Percentiles rank a stretch among this genome's conserved stretches.
Evolutionary conservation across 2,888 invertebrate genomes (phyloP).

Genomic region (Sarcophaga rosellei): DNA sequence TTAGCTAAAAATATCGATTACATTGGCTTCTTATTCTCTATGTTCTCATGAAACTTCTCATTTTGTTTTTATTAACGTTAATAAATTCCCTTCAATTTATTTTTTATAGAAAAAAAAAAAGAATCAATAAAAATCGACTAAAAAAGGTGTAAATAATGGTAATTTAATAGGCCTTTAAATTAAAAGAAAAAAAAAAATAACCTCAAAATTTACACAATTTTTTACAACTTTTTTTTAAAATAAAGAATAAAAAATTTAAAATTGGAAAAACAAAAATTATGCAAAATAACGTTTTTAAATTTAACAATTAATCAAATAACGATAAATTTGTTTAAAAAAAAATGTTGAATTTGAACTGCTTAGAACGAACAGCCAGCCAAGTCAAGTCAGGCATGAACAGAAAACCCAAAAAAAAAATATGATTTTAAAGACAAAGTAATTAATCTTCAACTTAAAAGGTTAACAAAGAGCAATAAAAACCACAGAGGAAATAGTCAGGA

Average conservation of each 20-base stretch:
- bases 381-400: no score
- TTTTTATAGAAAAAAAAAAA: no score
- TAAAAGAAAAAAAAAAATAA: neutral
- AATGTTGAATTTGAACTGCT: neutral
- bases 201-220: no score
- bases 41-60: neutral
- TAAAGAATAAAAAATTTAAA: neutral
- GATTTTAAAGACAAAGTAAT: constrained; percentile 49
- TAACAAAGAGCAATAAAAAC: constrained; percentile 14
- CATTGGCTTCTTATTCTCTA: neutral
- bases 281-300: neutral
- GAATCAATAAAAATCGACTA: neutral
- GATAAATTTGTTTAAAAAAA: neutral
- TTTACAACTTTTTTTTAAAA: neutral
- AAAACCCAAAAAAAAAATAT: constrained; percentile 24
- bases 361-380: neutral
- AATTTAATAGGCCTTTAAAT: constrained; percentile 36
- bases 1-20: neutral
- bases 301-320: constrained; percentile 42
- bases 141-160: neutral
- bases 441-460: constrained; percentile 62
- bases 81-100: no score
- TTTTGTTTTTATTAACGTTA: neutral
- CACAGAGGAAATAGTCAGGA: neutral
- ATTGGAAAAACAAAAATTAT: neutral